Base-by-base conservation (phyloP, 2,113 vertebrate species). In the Sinocyclocheilus rhinocerous region DNA sequence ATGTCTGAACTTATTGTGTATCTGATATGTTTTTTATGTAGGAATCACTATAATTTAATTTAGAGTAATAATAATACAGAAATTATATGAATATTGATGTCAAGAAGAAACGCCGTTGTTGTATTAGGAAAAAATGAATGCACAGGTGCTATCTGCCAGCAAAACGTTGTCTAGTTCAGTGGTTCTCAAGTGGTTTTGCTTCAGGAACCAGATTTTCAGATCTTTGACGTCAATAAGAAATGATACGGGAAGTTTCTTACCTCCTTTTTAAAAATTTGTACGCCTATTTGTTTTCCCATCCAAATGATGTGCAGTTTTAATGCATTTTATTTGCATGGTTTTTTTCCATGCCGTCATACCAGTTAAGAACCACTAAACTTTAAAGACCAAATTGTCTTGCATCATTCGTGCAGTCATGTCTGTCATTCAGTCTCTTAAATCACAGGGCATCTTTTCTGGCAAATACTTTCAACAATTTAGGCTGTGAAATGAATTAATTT, bases 1-100 rank as follows among this genome's bases (percentile, higher is more conserved):
- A 83, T 72, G 50, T 57, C 50, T 73, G 48, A 33, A 63, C 2
- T 81, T 67, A 50, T 73, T 73, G 29, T 72, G 20, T 70, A 52
- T 76, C 12, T 72, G 18, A 33, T 33, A 3, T 73, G 12, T 70
- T 67, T 48, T 26, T 7, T 36, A n/a, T 50, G 22, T 63, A 69
- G 33, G 55, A 33, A 59, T 42, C 80, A 59, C 11, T 67, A 29
- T 77, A 36, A 5, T 65, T 52, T 42, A 5, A 18, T 22, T 39
- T 55, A 33, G 5, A 50, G 6, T 48, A 45, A 2, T 16, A 69
- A 12, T 11, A 69, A 85, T 67, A 50, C 26, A 72, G 24, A 2
- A 67, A 75, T 70, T 1, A 61, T 11, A 45, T 80, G 26, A 76
- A 12, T 39, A 69, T 77, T 18, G 11, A 12, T 36, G 8, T 77